Conservation (phyloP, 2,797 vertebrate genomes). For the Enteromius anoplus region DNA sequence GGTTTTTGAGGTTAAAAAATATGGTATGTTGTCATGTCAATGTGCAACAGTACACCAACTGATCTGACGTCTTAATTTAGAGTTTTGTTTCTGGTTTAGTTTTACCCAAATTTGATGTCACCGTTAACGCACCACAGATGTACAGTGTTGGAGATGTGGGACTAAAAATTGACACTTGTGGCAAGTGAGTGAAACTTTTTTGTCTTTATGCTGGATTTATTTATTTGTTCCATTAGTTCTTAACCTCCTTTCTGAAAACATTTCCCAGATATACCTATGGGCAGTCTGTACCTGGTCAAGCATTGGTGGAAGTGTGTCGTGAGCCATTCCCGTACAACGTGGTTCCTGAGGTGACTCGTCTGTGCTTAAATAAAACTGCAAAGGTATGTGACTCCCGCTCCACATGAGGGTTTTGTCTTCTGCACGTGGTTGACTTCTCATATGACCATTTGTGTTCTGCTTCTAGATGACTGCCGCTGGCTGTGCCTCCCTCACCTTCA, state of each 20-base stretch:
- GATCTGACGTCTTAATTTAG: background rate
- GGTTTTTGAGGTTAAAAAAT: conserved; percentile 49
- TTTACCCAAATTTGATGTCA: conserved; percentile 16
- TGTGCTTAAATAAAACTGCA: background rate
- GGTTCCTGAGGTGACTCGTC: background rate
- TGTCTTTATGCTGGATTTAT: background rate
- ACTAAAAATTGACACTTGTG: conserved; percentile 1
- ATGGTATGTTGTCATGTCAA: conserved; percentile 33
- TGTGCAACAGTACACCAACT: background rate
- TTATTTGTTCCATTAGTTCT: background rate
- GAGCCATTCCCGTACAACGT: background rate
- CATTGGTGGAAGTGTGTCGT: conserved; percentile 6
- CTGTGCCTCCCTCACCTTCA: conserved; percentile 25
- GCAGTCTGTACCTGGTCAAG: background rate
- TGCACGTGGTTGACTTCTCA: background rate
- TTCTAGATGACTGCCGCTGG: conserved; percentile 31
- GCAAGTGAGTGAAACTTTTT: background rate
- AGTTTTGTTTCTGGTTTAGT: background rate
- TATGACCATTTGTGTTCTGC: conserved; percentile 42
- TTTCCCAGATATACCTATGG: background rate
- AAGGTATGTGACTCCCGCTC: background rate
- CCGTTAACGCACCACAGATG: background rate
- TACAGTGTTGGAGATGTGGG: background rate
- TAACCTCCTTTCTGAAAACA: background rate
- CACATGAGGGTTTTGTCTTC: background rate